A percentile compares a stretch with the other conserved stretches of the same genome.
Conservation (phyloP, 2,113 vertebrate genomes). For the Dolichotis patagonum region DNA sequence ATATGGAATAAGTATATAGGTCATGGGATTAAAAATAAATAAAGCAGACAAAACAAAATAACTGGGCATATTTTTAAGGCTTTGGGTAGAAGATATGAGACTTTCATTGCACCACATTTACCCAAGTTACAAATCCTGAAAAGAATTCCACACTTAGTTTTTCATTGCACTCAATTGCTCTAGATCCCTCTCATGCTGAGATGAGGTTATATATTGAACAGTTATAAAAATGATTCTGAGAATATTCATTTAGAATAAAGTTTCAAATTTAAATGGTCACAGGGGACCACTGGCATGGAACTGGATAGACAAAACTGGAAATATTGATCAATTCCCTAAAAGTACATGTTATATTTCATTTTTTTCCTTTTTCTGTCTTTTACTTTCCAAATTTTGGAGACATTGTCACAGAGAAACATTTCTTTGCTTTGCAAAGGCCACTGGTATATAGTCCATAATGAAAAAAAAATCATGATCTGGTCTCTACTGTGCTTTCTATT, state of each 20-base stretch:
- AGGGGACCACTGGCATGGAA: not conserved
- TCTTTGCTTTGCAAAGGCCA: not conserved
- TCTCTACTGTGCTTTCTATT: not conserved
- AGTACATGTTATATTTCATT: not conserved
- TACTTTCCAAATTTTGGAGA: not conserved
- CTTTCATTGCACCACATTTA: not conserved
- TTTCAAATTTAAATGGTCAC: not conserved
- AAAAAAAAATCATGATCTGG: not conserved
- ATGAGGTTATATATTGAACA: not conserved
- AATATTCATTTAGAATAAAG: not conserved
- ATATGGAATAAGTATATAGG: not conserved
- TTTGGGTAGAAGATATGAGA: not conserved
- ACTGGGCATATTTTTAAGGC: no score
- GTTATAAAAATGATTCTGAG: rapidly evolving
- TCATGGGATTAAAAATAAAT: not conserved
- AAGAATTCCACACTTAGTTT: not conserved
- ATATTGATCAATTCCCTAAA: not conserved
- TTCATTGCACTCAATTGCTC: no score
- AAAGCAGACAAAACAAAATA: not conserved
- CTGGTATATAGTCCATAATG: no score
- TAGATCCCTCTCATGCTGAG: not conserved
- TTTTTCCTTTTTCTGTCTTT: not conserved
- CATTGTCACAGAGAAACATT: not conserved
- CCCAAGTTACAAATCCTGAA: not conserved
- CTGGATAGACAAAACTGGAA: not conserved